phyloP scores from a whole-genome alignment of 2,113 vertebrate species.

The Naja naja region DNA sequence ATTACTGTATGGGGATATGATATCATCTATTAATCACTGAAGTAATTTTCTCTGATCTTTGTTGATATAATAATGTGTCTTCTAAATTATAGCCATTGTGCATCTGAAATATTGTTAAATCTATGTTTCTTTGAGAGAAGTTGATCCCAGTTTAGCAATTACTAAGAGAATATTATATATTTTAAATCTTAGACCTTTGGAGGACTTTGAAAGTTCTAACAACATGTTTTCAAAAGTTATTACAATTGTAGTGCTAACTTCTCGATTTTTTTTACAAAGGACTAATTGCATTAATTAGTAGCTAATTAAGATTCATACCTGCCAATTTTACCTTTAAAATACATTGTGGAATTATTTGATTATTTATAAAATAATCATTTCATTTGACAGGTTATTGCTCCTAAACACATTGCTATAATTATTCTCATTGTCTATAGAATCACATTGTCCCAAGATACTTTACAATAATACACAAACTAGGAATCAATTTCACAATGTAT shows the following conservation, averaged over 20 bases:
- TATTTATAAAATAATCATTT: background rate
- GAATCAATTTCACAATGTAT: background rate
- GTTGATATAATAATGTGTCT: background rate
- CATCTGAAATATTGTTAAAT: background rate
- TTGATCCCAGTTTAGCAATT: background rate
- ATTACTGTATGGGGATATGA: background rate
- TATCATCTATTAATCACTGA: background rate
- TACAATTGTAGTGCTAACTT: background rate
- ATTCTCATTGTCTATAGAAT: background rate
- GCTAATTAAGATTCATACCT: background rate
- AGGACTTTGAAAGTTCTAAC: background rate
- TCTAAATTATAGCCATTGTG: background rate
- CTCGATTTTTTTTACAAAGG: background rate
- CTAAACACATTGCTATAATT: background rate
- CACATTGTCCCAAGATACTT: background rate
- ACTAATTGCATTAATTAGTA: background rate
- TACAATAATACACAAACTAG: background rate
- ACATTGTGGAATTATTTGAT: background rate
- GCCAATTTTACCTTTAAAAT: background rate
- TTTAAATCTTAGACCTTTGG: background rate
- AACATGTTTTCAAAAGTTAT: background rate
- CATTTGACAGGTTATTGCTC: background rate
- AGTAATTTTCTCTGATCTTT: background rate
- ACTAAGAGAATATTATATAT: background rate
- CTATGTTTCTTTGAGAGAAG: background rate